These are phyloP conservation scores for Argyrosomus japonicus DNA, from an alignment of 2,113 vertebrate genomes.

Conservation along the genomic window DNA sequence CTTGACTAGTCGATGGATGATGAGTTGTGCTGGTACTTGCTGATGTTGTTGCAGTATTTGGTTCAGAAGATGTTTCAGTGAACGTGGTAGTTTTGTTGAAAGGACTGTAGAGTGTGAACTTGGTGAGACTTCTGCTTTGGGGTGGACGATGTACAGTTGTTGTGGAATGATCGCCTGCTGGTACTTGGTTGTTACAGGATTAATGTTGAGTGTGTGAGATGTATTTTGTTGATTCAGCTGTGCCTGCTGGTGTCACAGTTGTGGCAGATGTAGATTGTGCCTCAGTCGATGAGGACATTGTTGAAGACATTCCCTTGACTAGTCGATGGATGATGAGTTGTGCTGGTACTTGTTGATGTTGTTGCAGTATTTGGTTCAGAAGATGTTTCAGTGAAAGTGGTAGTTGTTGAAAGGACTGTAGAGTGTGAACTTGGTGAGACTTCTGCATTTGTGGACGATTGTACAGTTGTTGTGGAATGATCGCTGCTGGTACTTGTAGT, in stretches of 20 bases:
- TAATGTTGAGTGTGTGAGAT: background rate
- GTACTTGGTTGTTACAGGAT: fast-evolving
- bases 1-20: background rate
- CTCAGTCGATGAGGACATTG: background rate
- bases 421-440: too few species aligned
- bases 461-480: too few species aligned
- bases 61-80: background rate
- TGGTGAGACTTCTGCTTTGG: fast-evolving
- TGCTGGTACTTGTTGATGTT: background rate
- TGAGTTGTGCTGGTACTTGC: background rate
- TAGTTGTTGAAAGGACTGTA: too few species aligned
- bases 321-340: fast-evolving
- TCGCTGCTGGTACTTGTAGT: too few species aligned
- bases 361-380: background rate
- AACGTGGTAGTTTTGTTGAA: background rate
- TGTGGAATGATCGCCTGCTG: background rate
- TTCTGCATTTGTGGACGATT: too few species aligned
- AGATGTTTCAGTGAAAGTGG: background rate
- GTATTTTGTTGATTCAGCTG: background rate
- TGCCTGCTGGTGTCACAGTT: background rate
- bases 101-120: background rate
- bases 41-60: background rate
- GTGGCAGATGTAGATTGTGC: background rate
- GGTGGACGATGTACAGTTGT: fast-evolving
- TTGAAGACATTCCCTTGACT: background rate